Conservation (phyloP, 2,888 invertebrate genomes). For the Sphaerophoria taeniata region DNA sequence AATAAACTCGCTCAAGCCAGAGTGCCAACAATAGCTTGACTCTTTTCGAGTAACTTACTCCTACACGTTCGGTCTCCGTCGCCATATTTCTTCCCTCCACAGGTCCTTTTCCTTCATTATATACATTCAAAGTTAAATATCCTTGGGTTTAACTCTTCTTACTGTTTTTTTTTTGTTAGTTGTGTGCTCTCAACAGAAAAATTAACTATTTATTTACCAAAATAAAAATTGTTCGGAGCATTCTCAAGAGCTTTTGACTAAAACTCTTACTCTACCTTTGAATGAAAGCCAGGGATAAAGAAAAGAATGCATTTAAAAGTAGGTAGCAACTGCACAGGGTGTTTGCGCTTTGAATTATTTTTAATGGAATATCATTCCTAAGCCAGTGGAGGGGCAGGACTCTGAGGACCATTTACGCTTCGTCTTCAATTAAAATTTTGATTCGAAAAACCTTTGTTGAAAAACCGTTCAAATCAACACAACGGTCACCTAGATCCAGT, state of each 20-base stretch:
- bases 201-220: slow-evolving; percentile 49
- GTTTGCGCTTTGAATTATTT: not conserved
- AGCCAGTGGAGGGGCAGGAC: too few relatives aligned
- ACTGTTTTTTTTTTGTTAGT: slow-evolving; percentile 1
- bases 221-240: slow-evolving; percentile 18
- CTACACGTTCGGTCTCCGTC: not conserved
- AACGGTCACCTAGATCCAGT: too few relatives aligned
- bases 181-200: slow-evolving; percentile 57
- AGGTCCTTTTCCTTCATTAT: not conserved
- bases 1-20: not conserved
- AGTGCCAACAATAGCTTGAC: not conserved
- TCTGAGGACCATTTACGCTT: too few relatives aligned
- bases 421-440: too few relatives aligned
- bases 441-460: too few relatives aligned
- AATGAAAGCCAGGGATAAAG: slow-evolving; percentile 26
- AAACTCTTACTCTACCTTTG: slow-evolving; percentile 10
- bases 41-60: not conserved
- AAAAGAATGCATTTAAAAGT: slow-evolving; percentile 8
- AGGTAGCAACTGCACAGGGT: not conserved
- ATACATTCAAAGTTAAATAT: slow-evolving; percentile 1
- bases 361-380: too few relatives aligned
- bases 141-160: slow-evolving; percentile 38
- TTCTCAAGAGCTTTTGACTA: slow-evolving; percentile 21
- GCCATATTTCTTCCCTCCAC: not conserved
- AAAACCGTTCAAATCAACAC: too few relatives aligned